Evolutionary conservation across 2,888 invertebrate genomes (phyloP), one percentile per base, ranked within the genome.

Genomic region (Macaria notata): DNA sequence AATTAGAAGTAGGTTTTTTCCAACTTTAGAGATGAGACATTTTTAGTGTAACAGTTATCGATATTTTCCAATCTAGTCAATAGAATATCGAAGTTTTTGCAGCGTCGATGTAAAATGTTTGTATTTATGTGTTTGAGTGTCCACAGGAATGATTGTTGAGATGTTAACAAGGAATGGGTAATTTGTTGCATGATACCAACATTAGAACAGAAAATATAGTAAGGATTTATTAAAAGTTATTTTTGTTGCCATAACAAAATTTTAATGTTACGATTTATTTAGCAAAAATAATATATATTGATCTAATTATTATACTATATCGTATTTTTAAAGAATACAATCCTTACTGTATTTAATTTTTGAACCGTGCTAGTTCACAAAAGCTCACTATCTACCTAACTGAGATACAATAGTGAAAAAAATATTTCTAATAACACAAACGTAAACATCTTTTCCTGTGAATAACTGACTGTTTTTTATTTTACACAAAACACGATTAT

Each of bases 71-170:
- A 1, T 8, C 59, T 58, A 33, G 30, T 52, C 38, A 38, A 51
- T 38, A 50, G 36, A 56, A 50, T 44, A 42, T 58, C 75, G 71
- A 79, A 74, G 70, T 76, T 70, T 79, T 76, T 72, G 75, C 73
- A 78, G 72, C 71, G 58, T 52, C 59, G 49, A 57, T 67, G 67
- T 67, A 72, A 68, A 65, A 72, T 76, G 59, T 59, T 75, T 78
- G 72, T 67, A 79, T 81, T 78, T 78, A 74, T 76, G 80, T 86
- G 83, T 86, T 84, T 83, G 81, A 81, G 84, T 88, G 87, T 85
- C 80, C 84, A 84, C 88, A 83, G 86, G 86, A 88, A 88, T 90
- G 88, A 83, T 79, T 89, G 86, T 88, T 86, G 75, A 76, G 66
- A 82, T 84, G 80, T 86, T 81, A 6, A 72, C 77, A 75, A 78